Evolutionary conservation across 2,888 invertebrate species (phyloP).

Genomic region (Sphaerophoria rueppellii): DNA sequence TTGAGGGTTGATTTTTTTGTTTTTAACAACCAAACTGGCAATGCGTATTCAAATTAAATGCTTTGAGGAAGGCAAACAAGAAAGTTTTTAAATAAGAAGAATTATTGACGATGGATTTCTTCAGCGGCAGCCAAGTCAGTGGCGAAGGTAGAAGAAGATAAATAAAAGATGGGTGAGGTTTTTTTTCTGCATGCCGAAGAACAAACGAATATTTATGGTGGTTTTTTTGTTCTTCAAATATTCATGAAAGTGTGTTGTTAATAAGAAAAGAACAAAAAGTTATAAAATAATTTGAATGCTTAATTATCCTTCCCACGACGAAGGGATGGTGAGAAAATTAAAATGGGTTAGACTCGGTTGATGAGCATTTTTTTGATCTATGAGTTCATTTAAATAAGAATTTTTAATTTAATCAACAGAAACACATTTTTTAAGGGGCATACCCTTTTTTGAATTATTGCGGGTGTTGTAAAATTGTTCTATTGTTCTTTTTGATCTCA

Average conservation of each 20-base stretch:
- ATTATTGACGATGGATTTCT: conserved; percentile 16
- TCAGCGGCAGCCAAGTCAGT: background rate
- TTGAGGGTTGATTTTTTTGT: background rate
- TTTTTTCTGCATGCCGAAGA: background rate
- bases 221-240: background rate
- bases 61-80: conserved; percentile 3
- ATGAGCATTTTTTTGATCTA: too few species aligned
- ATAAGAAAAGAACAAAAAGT: background rate
- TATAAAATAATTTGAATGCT: conserved; percentile 17
- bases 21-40: conserved; percentile 18
- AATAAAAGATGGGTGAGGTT: background rate
- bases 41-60: conserved; percentile 23
- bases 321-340: too few species aligned
- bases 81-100: conserved; percentile 23
- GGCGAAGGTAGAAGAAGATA: background rate
- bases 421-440: too few species aligned
- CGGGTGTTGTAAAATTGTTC: too few species aligned
- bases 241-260: conserved; percentile 28
- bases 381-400: too few species aligned
- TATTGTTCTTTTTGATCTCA: too few species aligned
- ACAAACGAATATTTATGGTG: conserved; percentile 20
- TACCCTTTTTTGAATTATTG: too few species aligned
- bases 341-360: too few species aligned
- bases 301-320: background rate
- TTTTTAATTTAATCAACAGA: too few species aligned